Base-by-base conservation (phyloP, 2,888 invertebrate species). In the Gymnocheta viridis region DNA sequence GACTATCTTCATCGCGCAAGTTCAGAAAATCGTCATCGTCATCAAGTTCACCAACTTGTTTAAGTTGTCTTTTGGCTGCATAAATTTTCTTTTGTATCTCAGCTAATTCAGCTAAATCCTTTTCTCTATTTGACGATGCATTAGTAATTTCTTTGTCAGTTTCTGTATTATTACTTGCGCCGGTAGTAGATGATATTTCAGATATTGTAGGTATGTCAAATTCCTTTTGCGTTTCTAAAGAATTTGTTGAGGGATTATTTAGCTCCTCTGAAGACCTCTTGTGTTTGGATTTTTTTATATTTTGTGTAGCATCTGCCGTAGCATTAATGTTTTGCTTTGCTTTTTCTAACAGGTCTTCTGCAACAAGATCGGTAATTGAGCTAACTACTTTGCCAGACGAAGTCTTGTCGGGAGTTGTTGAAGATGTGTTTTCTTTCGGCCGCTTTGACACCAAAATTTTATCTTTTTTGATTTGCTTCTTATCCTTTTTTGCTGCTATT, bases 11-110 rank as follows among this genome's bases (percentile, higher is more conserved):
- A 54, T 94, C 94, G 86, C 94, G 93, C 35, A 95, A 93, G 90
- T 94, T 95, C 41, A 94, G 91, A 88, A 94, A 94, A 89, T 95
- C 95, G 86, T 95, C 95, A 22, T 88, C 89, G 3, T 88, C 89
- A 27, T 89, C 89, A 4, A 91, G 85, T 66, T 93, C 89, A 6
- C 93, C 93, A 79, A 94, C 89, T 76, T 93, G 91, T 69, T 92
- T 93, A 70, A 94, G 87, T 85, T 94, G 92, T 85, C 92, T 93
- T 87, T 93, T 93, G 10, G 93, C 93, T 74, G 91, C 93, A 86
- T 92, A 92, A 69, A 95, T 95, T 91, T 94, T 94, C 85, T 93
- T 94, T 91, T 95, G 95, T 86, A 95, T 94, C 87, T 93, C 92
- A 29, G 92, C 92, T 72, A 94, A 89, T 86, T 93, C 93, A 12